Evolutionary conservation across 92 coral and sea anemone genomes (phyloP).

Genomic region (Heliopora coerulea): DNA sequence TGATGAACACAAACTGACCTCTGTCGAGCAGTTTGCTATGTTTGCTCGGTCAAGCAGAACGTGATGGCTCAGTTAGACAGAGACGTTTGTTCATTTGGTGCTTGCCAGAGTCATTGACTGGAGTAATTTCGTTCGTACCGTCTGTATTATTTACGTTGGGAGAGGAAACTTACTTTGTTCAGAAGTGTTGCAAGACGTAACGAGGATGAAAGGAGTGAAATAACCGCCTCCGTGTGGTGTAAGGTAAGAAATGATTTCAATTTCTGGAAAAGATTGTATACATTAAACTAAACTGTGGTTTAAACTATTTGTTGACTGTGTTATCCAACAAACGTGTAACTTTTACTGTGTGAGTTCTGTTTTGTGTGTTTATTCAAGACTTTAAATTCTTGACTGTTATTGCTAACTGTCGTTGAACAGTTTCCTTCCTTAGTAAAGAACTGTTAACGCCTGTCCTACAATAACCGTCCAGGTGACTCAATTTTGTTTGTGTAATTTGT

Average conservation of each 20-base stretch:
- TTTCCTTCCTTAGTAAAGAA: too few species aligned
- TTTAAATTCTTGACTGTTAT: too few species aligned
- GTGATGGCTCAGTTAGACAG: not conserved
- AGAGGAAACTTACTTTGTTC: not conserved
- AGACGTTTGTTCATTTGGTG: not conserved
- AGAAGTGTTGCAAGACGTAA: too few species aligned
- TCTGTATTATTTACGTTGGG: not conserved
- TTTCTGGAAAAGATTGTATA: not conserved
- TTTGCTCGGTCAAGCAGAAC: not conserved
- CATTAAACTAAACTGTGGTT: not conserved
- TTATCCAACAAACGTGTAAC: too few species aligned
- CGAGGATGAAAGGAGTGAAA: not conserved
- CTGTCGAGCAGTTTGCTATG: not conserved
- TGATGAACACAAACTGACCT: not conserved
- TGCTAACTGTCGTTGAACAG: too few species aligned
- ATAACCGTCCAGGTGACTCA: too few species aligned
- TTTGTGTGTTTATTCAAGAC: too few species aligned
- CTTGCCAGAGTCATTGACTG: not conserved
- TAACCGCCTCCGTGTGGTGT: not conserved
- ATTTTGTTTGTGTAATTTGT: too few species aligned
- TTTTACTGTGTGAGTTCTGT: too few species aligned
- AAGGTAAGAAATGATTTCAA: not conserved
- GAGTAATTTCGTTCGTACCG: not conserved
- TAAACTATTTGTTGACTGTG: too few species aligned
- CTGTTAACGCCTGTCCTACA: too few species aligned